These are phyloP conservation scores for Epizoanthus scotinus DNA, from an alignment of 92 coral and sea anemone species.

Conservation along the genomic window DNA sequence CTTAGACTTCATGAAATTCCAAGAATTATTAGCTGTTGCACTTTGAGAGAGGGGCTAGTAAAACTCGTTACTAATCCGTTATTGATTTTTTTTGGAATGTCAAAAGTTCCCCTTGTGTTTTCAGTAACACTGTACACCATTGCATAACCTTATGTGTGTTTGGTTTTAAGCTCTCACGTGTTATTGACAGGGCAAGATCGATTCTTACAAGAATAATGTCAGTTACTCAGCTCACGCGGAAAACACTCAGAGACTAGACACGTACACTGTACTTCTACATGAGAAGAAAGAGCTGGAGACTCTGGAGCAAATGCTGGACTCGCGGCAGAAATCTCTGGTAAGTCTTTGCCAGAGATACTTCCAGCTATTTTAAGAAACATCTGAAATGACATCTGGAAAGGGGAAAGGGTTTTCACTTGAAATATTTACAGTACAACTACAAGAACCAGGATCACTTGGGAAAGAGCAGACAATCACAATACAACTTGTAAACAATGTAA, in stretches of 20 bases:
- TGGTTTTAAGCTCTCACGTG: background rate
- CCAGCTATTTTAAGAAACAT: too few species aligned
- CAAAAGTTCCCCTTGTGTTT: background rate
- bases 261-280: constrained; percentile 81
- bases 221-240: constrained; percentile 94
- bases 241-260: constrained; percentile 92
- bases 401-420: too few species aligned
- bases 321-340: constrained; percentile 95
- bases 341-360: background rate
- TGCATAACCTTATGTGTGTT: background rate
- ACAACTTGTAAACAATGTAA: too few species aligned
- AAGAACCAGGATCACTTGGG: too few species aligned
- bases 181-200: constrained; percentile 70
- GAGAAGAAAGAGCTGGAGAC: constrained; percentile 93
- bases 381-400: too few species aligned
- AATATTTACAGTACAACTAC: too few species aligned
- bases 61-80: too few species aligned
- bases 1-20: too few species aligned
- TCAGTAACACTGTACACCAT: background rate
- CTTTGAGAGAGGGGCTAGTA: too few species aligned
- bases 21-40: too few species aligned
- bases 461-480: too few species aligned
- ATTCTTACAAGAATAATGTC: constrained; percentile 83
- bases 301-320: constrained; percentile 92
- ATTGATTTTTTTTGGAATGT: too few species aligned